Evolutionary conservation across 2,797 vertebrate genomes (phyloP), one percentile per base, ranked within the genome.

Genomic region (Setipinna tenuifilis): DNA sequence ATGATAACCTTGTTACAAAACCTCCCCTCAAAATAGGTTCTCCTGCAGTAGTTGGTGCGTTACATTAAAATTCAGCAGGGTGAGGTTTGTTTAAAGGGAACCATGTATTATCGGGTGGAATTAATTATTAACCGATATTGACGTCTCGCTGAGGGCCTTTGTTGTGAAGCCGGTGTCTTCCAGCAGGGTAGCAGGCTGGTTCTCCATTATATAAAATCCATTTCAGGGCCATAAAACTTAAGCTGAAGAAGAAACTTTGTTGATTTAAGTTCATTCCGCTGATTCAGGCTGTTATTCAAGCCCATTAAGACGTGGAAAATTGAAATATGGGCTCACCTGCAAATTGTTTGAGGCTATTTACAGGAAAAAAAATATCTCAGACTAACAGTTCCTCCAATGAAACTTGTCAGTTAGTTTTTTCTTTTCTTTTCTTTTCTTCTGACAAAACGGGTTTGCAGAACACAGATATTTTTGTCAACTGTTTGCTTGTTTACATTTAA

Each of bases 111-210:
- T 94, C 92, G 87, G 93, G 91, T 90, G 92, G 88, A 91, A 95
- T 95, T 93, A 95, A 95, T 94, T 95, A 95, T 96, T 95, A 94
- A 95, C 88, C 89, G 89, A 84, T 92, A 93, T 93, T 83, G 93
- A 93, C 89, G 91, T 92, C 89, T 92, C 85, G 87, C 87, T 75
- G 90, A 93, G 92, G 93, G 92, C 88, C 89, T 83, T 91, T 92
- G 91, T 92, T 94, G 94, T 93, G 87, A 89, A 93, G 93, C 92
- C 90, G 87, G 41, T 90, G 71, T 44, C 35, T 78, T 78, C 88
- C 89, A 91, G 90, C 92, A 91, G 92, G 89, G 90, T 85, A 86
- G 87, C 28, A 85, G 91, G 91, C 93, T 92, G 88, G 92, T 93
- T 89, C 90, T 94, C 93, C 83, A 94, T 92, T 92, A 92, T 90